These are phyloP conservation scores for Meliscaeva auricollis DNA, from an alignment of 2,888 invertebrate genomes.

Conservation along the genomic window DNA sequence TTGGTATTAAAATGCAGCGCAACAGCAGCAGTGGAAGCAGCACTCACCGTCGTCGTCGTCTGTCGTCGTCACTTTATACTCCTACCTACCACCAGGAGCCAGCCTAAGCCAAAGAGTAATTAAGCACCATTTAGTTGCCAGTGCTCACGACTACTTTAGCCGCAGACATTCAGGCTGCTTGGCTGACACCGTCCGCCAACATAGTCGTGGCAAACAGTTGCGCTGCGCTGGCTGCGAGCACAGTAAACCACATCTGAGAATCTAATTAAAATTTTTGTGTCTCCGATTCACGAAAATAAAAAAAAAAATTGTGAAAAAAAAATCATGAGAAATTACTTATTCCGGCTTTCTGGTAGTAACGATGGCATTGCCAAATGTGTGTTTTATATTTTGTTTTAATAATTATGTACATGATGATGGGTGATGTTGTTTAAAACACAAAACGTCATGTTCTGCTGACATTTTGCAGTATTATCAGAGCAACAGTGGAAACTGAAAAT, in stretches of 20 bases:
- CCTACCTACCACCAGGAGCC: not conserved
- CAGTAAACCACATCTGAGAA: slow-evolving; percentile 76
- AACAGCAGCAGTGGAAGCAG: slow-evolving; percentile 36
- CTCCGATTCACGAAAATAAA: slow-evolving; percentile 68
- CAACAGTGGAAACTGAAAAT: no score
- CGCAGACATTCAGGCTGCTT: slow-evolving; percentile 60
- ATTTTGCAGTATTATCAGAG: no score
- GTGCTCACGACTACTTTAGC: slow-evolving; percentile 68
- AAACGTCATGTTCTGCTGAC: no score
- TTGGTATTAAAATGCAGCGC: slow-evolving; percentile 73
- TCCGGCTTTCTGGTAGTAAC: slow-evolving; percentile 20
- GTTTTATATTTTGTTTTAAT: not conserved
- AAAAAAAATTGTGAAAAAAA: slow-evolving; percentile 22
- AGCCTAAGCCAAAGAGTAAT: slow-evolving; percentile 67
- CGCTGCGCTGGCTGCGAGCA: slow-evolving; percentile 43
- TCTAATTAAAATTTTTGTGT: slow-evolving; percentile 75
- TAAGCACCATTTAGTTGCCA: slow-evolving; percentile 74
- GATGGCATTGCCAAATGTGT: slow-evolving; percentile 6
- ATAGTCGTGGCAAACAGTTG: slow-evolving; percentile 27
- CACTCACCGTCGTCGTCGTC: slow-evolving; percentile 27
- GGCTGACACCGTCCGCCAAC: slow-evolving; percentile 45
- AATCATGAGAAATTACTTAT: slow-evolving; percentile 71
- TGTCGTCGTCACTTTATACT: not conserved
- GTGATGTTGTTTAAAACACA: no score
- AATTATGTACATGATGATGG: not conserved